Percentiles rank a stretch among this genome's conserved stretches.
These are phyloP conservation scores for Choloepus hoffmanni DNA, from an alignment of 2,113 vertebrate genomes.

Conservation along the genomic window DNA sequence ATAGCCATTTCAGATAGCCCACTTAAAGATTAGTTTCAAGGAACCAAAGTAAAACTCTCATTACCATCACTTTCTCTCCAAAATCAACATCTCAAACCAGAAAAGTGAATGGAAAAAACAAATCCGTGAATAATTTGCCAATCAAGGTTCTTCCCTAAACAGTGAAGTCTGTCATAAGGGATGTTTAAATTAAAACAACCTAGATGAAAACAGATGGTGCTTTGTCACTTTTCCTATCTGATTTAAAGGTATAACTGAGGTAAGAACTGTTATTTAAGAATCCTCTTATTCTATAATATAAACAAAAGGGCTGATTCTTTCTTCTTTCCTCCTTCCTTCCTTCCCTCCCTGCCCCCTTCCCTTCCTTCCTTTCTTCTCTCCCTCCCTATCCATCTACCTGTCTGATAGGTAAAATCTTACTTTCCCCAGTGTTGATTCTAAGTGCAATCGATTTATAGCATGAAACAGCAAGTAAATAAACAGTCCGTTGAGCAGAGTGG, in stretches of 20 bases:
- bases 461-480: slow-evolving; percentile 82
- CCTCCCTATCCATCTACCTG: neutral
- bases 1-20: neutral
- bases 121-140: slow-evolving; percentile 68
- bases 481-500: slow-evolving; percentile 72
- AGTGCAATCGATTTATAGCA: slow-evolving; percentile 80
- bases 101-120: slow-evolving; percentile 36
- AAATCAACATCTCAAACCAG: slow-evolving; percentile 55
- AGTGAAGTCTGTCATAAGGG: slow-evolving; percentile 58
- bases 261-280: slow-evolving; percentile 54
- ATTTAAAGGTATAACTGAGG: slow-evolving; percentile 35
- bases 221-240: slow-evolving; percentile 61
- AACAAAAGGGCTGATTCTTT: neutral
- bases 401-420: slow-evolving; percentile 67
- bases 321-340: neutral
- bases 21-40: slow-evolving; percentile 55
- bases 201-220: slow-evolving; percentile 62
- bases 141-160: slow-evolving; percentile 14
- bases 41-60: slow-evolving; percentile 22
- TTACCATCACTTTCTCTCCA: slow-evolving; percentile 46
- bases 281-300: neutral
- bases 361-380: neutral
- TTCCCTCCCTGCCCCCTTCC: neutral
- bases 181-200: slow-evolving; percentile 65
- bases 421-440: slow-evolving; percentile 66